Conservation (phyloP, 2,888 invertebrate genomes). For the Abrostola triplasia region DNA sequence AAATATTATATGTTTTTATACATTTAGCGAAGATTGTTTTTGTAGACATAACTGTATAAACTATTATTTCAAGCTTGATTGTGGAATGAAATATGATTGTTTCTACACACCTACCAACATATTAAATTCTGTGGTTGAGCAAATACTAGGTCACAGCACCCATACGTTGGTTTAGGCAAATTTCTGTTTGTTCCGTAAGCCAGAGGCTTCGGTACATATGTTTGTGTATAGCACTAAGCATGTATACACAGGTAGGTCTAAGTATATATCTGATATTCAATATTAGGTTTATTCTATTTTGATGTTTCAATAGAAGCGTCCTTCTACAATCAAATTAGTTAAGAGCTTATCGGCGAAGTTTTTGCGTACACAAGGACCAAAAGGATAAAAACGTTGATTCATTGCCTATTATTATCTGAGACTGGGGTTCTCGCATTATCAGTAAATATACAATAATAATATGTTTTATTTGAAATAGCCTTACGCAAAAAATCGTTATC, state of each 20-base stretch:
- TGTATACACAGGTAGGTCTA: slow-evolving; percentile 1
- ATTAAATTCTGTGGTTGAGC: slow-evolving; percentile 8
- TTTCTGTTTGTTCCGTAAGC: slow-evolving; percentile 34
- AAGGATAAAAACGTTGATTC: too few relatives aligned
- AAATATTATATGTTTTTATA: too few relatives aligned
- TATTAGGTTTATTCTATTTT: background rate
- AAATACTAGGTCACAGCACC: slow-evolving; percentile 30
- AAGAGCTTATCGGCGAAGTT: too few relatives aligned
- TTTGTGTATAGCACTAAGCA: background rate
- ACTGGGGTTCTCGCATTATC: too few relatives aligned
- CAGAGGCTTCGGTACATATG: slow-evolving; percentile 6
- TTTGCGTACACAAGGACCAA: too few relatives aligned
- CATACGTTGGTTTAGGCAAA: slow-evolving; percentile 22
- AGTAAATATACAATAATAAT: too few relatives aligned
- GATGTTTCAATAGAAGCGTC: background rate
- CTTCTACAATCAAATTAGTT: too few relatives aligned
- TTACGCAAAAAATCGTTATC: too few relatives aligned
- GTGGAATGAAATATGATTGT: slow-evolving; percentile 15
- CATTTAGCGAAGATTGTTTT: too few relatives aligned
- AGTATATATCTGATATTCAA: background rate
- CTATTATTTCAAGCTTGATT: background rate
- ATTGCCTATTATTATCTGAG: too few relatives aligned
- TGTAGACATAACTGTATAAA: too few relatives aligned
- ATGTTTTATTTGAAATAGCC: too few relatives aligned
- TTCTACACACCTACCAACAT: background rate